Percentiles rank a stretch among this genome's conserved stretches.
Conservation (phyloP, 2,888 invertebrate genomes). For the Cerastoderma edule region DNA sequence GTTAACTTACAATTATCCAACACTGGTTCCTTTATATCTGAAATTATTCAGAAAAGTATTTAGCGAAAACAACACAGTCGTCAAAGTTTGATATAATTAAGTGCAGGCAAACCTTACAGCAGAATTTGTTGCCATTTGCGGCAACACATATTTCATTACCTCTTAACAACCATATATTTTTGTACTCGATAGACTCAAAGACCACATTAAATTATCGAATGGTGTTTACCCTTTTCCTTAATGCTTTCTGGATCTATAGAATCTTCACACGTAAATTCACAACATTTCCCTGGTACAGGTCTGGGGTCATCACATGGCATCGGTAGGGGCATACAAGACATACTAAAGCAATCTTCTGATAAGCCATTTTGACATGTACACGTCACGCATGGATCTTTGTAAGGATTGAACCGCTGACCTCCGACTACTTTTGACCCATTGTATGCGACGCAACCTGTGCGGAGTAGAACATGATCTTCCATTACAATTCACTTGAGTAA, state of each 20-base stretch:
- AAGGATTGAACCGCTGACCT: slow-evolving; percentile 26
- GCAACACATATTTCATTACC: too few species aligned
- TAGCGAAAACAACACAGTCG: too few species aligned
- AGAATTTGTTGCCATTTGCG: too few species aligned
- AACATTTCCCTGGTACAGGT: slow-evolving; percentile 36
- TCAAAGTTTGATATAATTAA: too few species aligned
- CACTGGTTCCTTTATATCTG: too few species aligned
- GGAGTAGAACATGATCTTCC: background rate
- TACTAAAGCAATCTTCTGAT: slow-evolving; percentile 16
- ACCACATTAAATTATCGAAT: too few species aligned
- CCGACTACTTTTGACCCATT: slow-evolving; percentile 21
- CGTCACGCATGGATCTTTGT: slow-evolving; percentile 24
- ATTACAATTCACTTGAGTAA: too few species aligned
- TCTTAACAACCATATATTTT: too few species aligned
- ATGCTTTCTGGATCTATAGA: background rate
- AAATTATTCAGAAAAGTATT: too few species aligned
- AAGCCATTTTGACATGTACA: slow-evolving; percentile 35
- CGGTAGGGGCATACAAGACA: slow-evolving; percentile 20
- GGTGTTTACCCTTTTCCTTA: background rate
- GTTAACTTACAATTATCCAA: too few species aligned
- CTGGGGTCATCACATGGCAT: slow-evolving; percentile 25
- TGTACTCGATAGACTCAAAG: too few species aligned
- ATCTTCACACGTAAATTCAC: slow-evolving; percentile 25
- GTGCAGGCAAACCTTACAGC: too few species aligned
- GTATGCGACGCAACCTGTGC: slow-evolving; percentile 17